Evolutionary conservation across 2,113 vertebrate species (phyloP).

Genomic region (Ophthalmotilapia sp.): DNA sequence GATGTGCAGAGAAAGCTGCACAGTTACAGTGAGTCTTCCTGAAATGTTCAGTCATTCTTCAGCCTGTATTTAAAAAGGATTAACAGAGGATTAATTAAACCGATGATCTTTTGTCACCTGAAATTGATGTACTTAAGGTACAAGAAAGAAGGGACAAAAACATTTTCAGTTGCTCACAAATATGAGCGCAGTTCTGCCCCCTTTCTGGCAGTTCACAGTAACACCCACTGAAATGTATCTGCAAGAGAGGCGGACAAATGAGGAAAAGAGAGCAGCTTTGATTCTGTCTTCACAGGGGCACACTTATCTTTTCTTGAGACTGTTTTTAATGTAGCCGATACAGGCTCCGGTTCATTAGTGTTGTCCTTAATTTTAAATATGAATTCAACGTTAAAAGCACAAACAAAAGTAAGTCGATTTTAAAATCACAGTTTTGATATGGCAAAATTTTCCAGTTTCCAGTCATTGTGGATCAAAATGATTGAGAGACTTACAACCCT

Average conservation of each 20-base stretch:
- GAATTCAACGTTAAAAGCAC: too few relatives aligned
- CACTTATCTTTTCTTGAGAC: background rate
- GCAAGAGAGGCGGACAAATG: background rate
- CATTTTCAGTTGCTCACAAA: background rate
- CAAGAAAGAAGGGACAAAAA: background rate
- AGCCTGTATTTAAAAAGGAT: background rate
- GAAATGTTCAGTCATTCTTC: background rate
- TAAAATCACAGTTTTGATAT: background rate
- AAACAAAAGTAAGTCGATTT: background rate
- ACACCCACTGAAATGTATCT: background rate
- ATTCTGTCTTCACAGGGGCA: fast-evolving
- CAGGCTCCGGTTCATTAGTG: background rate
- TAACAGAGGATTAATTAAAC: background rate
- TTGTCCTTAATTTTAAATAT: fast-evolving
- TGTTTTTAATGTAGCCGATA: fast-evolving
- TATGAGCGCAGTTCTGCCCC: background rate
- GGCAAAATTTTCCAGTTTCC: background rate
- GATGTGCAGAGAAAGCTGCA: background rate
- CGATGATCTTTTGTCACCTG: background rate
- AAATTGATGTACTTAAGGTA: background rate
- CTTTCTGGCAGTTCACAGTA: background rate
- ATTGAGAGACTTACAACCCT: fast-evolving
- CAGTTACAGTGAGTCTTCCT: fast-evolving
- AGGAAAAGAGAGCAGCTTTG: background rate
- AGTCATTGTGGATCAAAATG: background rate